phyloP scores from a whole-genome alignment of 2,113 vertebrate species.

The Oxygymnocypris stewartii region DNA sequence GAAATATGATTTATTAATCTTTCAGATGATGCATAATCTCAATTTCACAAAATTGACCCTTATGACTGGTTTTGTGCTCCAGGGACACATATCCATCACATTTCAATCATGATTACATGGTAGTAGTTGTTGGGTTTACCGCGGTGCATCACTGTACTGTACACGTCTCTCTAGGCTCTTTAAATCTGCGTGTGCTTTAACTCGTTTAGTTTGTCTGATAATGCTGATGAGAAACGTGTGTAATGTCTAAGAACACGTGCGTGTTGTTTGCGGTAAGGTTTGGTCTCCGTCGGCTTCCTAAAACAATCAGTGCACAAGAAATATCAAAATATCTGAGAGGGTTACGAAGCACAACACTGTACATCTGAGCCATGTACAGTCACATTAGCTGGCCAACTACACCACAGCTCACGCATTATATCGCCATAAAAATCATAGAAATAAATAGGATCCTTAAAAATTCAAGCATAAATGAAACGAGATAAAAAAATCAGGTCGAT shows the following conservation, averaged over 20 bases:
- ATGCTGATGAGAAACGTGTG: not conserved
- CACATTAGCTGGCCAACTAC: constrained; percentile 60
- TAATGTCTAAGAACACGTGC: not conserved
- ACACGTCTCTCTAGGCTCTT: not conserved
- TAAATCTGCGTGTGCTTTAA: not conserved
- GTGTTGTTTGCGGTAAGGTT: not conserved
- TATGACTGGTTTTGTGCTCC: too few relatives aligned
- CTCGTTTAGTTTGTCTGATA: not conserved
- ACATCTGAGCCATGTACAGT: constrained; percentile 56
- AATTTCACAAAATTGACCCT: too few relatives aligned
- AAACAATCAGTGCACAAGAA: constrained; percentile 52
- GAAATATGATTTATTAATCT: too few relatives aligned
- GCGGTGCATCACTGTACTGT: not conserved
- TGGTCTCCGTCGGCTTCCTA: constrained; percentile 37
- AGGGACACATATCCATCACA: not conserved
- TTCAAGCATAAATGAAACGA: constrained; percentile 55
- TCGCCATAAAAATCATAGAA: constrained; percentile 52
- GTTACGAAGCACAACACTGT: constrained; percentile 47
- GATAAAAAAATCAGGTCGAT: constrained; percentile 49
- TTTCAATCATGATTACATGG: not conserved
- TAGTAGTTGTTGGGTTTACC: not conserved
- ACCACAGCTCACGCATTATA: constrained; percentile 57
- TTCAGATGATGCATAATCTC: too few relatives aligned
- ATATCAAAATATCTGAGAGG: constrained; percentile 51
- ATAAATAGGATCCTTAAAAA: constrained; percentile 57